phyloP scores from a whole-genome alignment of 2,113 vertebrate genomes.

The Mionectes macconnelli region DNA sequence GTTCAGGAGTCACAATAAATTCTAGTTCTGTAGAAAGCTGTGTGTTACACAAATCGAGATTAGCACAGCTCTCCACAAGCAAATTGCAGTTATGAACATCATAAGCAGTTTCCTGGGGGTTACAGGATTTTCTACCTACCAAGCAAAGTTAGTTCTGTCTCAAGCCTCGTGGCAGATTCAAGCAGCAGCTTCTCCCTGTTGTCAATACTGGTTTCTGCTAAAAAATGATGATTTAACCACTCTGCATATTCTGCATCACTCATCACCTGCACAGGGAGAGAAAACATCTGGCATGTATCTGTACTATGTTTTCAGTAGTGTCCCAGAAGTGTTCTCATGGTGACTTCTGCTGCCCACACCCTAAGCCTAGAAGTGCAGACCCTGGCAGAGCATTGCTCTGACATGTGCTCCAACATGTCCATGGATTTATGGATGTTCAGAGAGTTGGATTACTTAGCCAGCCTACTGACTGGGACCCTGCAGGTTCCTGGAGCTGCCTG shows the following conservation, averaged over 20 bases:
- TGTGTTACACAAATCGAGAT: not conserved
- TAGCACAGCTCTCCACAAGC: not conserved
- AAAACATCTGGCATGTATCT: not conserved
- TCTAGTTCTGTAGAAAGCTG: not conserved
- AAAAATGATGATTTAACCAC: slow-evolving; percentile 83
- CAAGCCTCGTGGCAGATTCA: slow-evolving; percentile 84
- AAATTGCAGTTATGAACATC: not conserved
- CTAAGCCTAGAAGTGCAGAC: not conserved
- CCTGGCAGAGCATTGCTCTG: not conserved
- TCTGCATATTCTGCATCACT: slow-evolving; percentile 83
- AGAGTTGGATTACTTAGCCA: not conserved
- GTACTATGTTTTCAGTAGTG: not conserved
- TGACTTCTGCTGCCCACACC: not conserved
- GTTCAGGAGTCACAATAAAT: not conserved
- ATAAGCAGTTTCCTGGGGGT: not conserved
- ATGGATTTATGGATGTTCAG: not conserved
- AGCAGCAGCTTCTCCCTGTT: slow-evolving; percentile 85
- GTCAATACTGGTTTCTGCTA: slow-evolving; percentile 93
- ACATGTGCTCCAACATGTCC: not conserved
- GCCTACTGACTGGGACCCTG: not conserved
- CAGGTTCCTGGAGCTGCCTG: not conserved
- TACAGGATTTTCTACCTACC: slow-evolving; percentile 72
- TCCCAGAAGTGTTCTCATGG: not conserved
- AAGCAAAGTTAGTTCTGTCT: slow-evolving; percentile 86
- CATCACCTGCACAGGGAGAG: slow-evolving; percentile 75